A percentile compares a stretch with the other conserved stretches of the same genome.
These are phyloP conservation scores for Pao palembangensis DNA, from an alignment of 2,113 vertebrate genomes.

Conservation along the genomic window DNA sequence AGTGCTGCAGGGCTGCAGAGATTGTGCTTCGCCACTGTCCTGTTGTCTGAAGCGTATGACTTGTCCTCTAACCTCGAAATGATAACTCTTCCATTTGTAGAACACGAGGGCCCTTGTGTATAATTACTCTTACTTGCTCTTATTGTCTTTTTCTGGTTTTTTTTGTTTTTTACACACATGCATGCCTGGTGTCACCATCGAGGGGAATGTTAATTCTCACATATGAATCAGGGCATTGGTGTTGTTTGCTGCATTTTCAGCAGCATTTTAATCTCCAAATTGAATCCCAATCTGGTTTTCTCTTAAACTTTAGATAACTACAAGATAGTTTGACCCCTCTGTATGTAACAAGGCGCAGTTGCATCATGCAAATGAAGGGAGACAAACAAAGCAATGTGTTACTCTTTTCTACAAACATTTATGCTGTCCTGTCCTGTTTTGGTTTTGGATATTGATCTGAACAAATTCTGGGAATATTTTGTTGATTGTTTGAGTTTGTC, in stretches of 20 bases:
- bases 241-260: not conserved
- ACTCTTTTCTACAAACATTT: not conserved
- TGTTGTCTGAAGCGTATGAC: conserved; percentile 73
- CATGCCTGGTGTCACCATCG: conserved; percentile 7
- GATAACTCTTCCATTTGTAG: conserved; percentile 52
- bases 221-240: conserved; percentile 1
- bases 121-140: conserved; percentile 16
- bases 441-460: not conserved
- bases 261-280: not conserved
- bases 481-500: not conserved
- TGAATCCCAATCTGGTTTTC: not conserved
- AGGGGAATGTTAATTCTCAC: conserved; percentile 5
- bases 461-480: not conserved
- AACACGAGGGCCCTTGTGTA: conserved; percentile 23
- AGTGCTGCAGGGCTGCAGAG: conserved; percentile 66
- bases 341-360: conserved; percentile 5
- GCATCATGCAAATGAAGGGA: not conserved
- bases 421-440: not conserved
- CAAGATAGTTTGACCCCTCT: not conserved
- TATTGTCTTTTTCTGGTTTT: conserved; percentile 2
- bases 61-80: conserved; percentile 45
- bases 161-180: conserved; percentile 13
- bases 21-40: conserved; percentile 72
- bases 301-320: no score
- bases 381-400: not conserved